Evolutionary conservation across 2,888 invertebrate species (phyloP).

Genomic region (Phengaris alcon): DNA sequence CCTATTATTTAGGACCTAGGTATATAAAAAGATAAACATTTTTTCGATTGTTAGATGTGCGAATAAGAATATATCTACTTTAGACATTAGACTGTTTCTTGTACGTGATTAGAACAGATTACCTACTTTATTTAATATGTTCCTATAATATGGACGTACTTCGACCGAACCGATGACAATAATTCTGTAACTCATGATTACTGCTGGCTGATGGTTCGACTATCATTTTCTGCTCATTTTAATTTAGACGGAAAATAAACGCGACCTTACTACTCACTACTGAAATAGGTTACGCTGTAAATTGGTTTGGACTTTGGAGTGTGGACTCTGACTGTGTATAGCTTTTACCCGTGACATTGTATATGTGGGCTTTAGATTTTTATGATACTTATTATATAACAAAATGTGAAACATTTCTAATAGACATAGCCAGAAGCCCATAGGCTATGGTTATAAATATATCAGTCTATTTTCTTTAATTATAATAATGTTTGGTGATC

Average conservation of each 20-base stretch:
- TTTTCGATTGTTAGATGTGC: no score
- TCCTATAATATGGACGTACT: neutral
- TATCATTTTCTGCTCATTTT: slow-evolving; percentile 25
- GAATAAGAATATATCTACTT: no score
- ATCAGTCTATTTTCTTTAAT: no score
- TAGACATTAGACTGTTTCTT: no score
- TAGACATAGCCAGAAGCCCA: no score
- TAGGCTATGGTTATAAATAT: no score
- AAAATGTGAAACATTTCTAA: no score
- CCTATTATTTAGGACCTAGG: no score
- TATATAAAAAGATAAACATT: no score
- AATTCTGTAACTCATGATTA: neutral
- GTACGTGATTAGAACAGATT: neutral
- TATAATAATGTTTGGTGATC: no score
- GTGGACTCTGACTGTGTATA: neutral
- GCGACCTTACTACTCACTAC: slow-evolving; percentile 32
- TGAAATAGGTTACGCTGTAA: slow-evolving; percentile 31
- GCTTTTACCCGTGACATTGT: neutral
- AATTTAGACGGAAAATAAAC: slow-evolving; percentile 29
- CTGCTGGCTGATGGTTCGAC: neutral
- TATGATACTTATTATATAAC: neutral
- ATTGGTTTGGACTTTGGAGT: slow-evolving; percentile 36
- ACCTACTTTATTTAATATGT: neutral
- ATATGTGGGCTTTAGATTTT: neutral
- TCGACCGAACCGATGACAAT: neutral